Conservation (phyloP, 2,797 vertebrate species). For the Gambelia wislizenii region DNA sequence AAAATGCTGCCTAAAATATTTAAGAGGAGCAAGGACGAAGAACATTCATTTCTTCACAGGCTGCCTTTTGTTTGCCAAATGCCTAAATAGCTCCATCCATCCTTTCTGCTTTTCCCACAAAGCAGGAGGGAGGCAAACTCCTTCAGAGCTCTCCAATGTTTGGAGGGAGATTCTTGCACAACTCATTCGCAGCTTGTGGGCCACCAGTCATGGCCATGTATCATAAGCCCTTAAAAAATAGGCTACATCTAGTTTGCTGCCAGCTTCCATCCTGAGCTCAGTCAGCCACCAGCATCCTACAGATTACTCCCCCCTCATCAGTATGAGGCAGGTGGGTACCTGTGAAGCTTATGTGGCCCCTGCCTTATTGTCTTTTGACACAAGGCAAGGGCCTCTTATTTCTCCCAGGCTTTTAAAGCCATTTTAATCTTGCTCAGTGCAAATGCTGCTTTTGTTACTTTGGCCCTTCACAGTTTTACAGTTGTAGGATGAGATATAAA, state of each 20-base stretch:
- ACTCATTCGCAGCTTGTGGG: background rate
- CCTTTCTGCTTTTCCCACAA: background rate
- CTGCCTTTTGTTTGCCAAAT: background rate
- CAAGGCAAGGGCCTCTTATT: background rate
- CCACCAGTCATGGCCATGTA: no score
- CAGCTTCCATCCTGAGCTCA: background rate
- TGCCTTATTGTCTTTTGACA: background rate
- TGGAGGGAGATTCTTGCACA: background rate
- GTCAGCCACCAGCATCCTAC: no score
- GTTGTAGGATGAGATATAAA: background rate
- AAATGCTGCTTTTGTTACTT: background rate
- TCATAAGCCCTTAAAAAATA: background rate
- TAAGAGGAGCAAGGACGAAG: conserved; percentile 27
- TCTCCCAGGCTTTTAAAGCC: background rate
- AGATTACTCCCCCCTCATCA: background rate
- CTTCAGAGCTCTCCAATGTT: background rate
- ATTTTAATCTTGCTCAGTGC: background rate
- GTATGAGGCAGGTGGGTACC: background rate
- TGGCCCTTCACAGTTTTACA: background rate
- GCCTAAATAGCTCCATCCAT: background rate
- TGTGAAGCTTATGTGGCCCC: background rate
- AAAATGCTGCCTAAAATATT: conserved; percentile 54
- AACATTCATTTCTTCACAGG: background rate
- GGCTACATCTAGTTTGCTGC: no score
- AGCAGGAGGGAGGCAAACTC: background rate